Base-by-base conservation (phyloP, 2,888 invertebrate genomes). In the Neoscelio sp. region DNA sequence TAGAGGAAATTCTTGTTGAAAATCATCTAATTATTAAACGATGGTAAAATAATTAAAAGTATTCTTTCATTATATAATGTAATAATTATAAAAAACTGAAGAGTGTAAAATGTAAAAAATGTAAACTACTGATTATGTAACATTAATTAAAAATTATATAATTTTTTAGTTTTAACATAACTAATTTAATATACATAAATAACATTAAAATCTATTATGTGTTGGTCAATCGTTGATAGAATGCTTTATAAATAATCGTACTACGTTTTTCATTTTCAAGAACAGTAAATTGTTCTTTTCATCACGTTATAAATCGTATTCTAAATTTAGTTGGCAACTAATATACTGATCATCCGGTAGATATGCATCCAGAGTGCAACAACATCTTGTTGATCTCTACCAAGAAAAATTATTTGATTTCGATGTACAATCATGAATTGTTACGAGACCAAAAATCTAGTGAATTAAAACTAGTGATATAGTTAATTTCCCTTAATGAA, bases 241-340 rank as follows among this genome's bases (percentile, higher is more conserved):
- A 4, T 3, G 6, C 3, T 23, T 23, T 10, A 13, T 13, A 38
- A 38, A 12, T 38, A 38, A 7, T 12, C 1, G 38, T 38, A 38
- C 2, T 30, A 30, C 3, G 7, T 30, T 38, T 38, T 38, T 38
- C 12, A 38, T 3, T 12, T 12, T 23, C 23, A 23, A 4, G 23
- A 13, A 12, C 13, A 12, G n/a, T 23, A 54, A 58, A 58, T 42
- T 28, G 7, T 64, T 28, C 48, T 48, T 64, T 50, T 50, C 50
- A 50, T 4, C 50, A 10, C 8, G 2, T 50, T 17, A 52, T 65
- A 52, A 65, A 50, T 13, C 4, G 4, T 20, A 12, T 23, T 42
- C 44, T 67, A 67, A 54, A 67, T 40, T 38, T 44, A 54, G 50
- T 50, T 54, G 33, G 38, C 54, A 54, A 54, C 44, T 40, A 67